A percentile compares a stretch with the other conserved stretches of the same genome.
These are phyloP conservation scores for Leptarthrus brevirostris DNA, from an alignment of 2,888 invertebrate genomes.

Conservation along the genomic window DNA sequence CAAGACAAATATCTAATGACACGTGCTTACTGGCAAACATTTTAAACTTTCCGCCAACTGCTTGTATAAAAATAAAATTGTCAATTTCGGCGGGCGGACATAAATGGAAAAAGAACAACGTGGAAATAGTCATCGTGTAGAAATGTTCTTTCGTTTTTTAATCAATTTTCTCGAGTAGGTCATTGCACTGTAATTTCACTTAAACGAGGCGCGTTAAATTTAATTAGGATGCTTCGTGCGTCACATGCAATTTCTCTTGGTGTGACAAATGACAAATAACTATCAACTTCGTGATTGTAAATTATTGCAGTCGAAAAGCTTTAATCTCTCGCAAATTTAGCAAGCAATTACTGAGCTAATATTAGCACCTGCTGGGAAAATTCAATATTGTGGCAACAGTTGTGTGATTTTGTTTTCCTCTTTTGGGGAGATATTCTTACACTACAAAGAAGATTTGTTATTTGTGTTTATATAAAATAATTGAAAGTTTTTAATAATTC, in stretches of 20 bases:
- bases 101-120: conserved; percentile 33
- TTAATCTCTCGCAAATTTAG: not conserved
- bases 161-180: not conserved
- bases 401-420: too few species aligned
- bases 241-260: not conserved
- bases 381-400: too few species aligned
- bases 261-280: not conserved
- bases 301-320: not conserved
- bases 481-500: too few species aligned
- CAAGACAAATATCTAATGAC: conserved; percentile 41
- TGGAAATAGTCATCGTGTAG: conserved; percentile 18
- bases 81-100: conserved; percentile 33
- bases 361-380: too few species aligned
- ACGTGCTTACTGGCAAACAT: conserved; percentile 42
- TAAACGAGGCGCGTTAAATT: not conserved
- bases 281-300: not conserved
- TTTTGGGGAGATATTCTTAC: too few species aligned
- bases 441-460: too few species aligned
- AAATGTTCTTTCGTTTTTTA: not conserved
- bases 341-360: not conserved
- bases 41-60: conserved; percentile 41
- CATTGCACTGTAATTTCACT: not conserved
- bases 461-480: too few species aligned
- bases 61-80: conserved; percentile 42
- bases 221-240: not conserved